Percentiles rank a stretch among this genome's conserved stretches.
Evolutionary conservation across 1,140 invertebrate species (phyloP).

Genomic region (Eriosoma lanigerum): DNA sequence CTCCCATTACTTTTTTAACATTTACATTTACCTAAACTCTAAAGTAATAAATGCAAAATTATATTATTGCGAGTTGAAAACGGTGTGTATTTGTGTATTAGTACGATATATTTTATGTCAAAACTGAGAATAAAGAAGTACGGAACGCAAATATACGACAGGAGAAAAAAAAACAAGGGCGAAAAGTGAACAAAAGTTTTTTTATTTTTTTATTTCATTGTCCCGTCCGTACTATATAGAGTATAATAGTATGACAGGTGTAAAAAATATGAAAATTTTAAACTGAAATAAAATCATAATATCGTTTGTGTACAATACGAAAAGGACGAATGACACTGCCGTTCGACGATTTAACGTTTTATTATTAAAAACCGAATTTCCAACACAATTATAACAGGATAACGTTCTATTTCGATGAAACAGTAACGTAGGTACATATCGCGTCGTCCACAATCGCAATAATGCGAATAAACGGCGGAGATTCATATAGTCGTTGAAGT

Average conservation of each 20-base stretch:
- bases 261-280: constrained; percentile 25
- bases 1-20: constrained; percentile 5
- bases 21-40: not conserved
- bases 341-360: too few species aligned
- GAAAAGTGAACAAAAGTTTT: not conserved
- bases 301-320: too few species aligned
- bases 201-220: not conserved
- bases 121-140: constrained; percentile 1
- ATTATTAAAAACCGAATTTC: too few species aligned
- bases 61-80: not conserved
- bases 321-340: too few species aligned
- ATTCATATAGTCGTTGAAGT: not conserved
- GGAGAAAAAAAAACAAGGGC: too few species aligned
- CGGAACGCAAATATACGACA: not conserved
- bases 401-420: too few species aligned
- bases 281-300: too few species aligned
- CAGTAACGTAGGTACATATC: too few species aligned
- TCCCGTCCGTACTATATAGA: not conserved
- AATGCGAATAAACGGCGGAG: not conserved
- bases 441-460: too few species aligned
- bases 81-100: not conserved
- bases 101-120: not conserved
- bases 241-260: not conserved
- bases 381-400: too few species aligned
- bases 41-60: not conserved